Percentiles rank a stretch among this genome's conserved stretches.
phyloP scores from a whole-genome alignment of 2,113 vertebrate species.

The Microcebus murinus region DNA sequence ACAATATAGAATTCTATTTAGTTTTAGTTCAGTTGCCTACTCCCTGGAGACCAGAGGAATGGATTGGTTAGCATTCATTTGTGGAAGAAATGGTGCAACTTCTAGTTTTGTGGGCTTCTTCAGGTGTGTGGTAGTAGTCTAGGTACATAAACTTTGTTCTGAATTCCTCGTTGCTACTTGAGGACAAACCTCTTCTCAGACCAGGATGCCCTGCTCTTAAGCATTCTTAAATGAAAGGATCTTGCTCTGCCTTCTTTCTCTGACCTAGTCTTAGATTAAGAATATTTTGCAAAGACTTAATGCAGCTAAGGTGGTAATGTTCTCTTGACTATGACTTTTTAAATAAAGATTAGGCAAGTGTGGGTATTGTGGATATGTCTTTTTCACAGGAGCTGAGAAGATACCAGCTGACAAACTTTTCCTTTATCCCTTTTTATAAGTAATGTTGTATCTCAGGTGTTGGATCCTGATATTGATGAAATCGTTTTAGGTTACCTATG shows the following conservation, averaged over 20 bases:
- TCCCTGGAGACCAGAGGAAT: not conserved
- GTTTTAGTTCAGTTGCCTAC: not conserved
- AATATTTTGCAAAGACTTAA: slow-evolving; percentile 44
- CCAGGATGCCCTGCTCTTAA: not conserved
- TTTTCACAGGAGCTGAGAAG: slow-evolving; percentile 13
- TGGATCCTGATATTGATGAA: not conserved
- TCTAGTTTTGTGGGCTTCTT: slow-evolving; percentile 20
- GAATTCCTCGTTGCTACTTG: slow-evolving; percentile 32
- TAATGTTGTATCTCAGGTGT: slow-evolving; percentile 22
- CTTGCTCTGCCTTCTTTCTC: not conserved
- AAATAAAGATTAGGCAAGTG: slow-evolving; percentile 50
- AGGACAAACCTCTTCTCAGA: slow-evolving; percentile 6
- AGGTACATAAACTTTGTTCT: not conserved
- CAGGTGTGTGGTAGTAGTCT: not conserved
- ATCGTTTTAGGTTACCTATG: not conserved
- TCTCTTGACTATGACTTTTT: slow-evolving; percentile 53
- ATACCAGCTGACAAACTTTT: slow-evolving; percentile 6
- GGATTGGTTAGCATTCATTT: not conserved
- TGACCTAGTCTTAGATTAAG: slow-evolving; percentile 12
- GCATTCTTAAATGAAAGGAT: not conserved
- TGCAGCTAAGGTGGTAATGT: not conserved
- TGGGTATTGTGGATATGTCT: not conserved
- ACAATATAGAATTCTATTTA: not conserved
- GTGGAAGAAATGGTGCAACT: not conserved
- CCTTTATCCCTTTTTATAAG: not conserved